Base-by-base conservation (phyloP, 2,113 vertebrate genomes). In the Nerophis ophidion region DNA sequence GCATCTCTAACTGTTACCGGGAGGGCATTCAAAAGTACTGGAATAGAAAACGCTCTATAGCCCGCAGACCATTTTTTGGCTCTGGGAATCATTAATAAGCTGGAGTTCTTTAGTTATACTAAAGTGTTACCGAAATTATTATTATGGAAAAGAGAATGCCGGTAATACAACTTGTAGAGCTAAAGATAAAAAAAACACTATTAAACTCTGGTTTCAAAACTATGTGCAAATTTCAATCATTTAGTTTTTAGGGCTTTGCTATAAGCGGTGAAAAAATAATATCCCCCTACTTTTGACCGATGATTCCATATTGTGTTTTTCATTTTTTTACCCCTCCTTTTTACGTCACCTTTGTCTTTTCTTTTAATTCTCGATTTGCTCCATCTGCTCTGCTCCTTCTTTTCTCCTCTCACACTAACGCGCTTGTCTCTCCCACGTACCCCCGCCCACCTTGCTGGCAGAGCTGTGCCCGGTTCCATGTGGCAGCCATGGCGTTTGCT, bases 391-490 rank as follows among this genome's bases (percentile, higher is more conserved):
- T 58, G 58, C 70, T 69, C 66, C 50, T 52, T 46, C 55, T 48
- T 63, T 57, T 58, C 44, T 51, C 34, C 60, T 70, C 72, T 56
- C 57, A 48, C 72, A 49, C 68, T 54, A 56, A 55, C 60, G 45
- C 6, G 14, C 38, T 58, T 70, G 62, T 48, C 77, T 64, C 68
- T 55, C 77, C 61, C 72, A 19, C 65, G 3, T 48, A 13, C 68
- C 65, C 68, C 58, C 68, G 6, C 74, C 72, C 65, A 74, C 79
- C 80, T 78, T 69, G 69, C 74, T 57, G 26, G 26, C 87, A 98
- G 96, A 98, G 83, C 87, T 98, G 15, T 98, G 96, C 72, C 90
- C 92, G 2, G 89, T 96, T 90, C 92, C 93, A 71, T 98, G 96
- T 61, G 93, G 95, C 72, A 92, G 89, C 85, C 96, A 98, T 0